Conservation (phyloP, 92 coral and sea anemone species). For the Palythoa heliodiscus region DNA sequence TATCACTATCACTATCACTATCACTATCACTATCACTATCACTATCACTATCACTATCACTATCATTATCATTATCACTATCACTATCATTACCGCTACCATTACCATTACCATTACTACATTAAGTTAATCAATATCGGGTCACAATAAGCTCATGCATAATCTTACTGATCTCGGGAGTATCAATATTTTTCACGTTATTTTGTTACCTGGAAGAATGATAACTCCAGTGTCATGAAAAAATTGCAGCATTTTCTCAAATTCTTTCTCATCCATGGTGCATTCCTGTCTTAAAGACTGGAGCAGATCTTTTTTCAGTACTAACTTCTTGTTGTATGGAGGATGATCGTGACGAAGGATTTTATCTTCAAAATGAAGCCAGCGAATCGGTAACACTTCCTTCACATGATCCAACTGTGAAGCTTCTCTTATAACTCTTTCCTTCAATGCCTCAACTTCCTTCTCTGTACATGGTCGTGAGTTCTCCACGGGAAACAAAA, state of each 20-base stretch:
- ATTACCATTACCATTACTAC: no score
- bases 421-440: slow-evolving; percentile 36
- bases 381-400: slow-evolving; percentile 52
- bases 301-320: slow-evolving; percentile 22
- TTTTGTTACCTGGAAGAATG: slow-evolving; percentile 48
- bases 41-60: no score
- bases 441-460: slow-evolving; percentile 43
- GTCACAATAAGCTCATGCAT: no score
- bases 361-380: slow-evolving; percentile 56
- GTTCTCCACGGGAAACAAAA: slow-evolving; percentile 53
- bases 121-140: no score
- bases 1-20: no score
- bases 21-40: no score
- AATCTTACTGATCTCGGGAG: no score
- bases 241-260: slow-evolving; percentile 45
- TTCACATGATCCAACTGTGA: slow-evolving; percentile 33
- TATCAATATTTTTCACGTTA: background rate
- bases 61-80: no score
- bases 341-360: slow-evolving; percentile 21
- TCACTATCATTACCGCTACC: no score
- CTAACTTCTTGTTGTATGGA: slow-evolving; percentile 37
- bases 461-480: slow-evolving; percentile 43
- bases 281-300: slow-evolving; percentile 31
- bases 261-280: slow-evolving; percentile 43
- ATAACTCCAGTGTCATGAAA: slow-evolving; percentile 59